A percentile compares a stretch with the other conserved stretches of the same genome.
Evolutionary conservation across 2,113 vertebrate species (phyloP).

Genomic region (Paracanthobrama guichenoti): DNA sequence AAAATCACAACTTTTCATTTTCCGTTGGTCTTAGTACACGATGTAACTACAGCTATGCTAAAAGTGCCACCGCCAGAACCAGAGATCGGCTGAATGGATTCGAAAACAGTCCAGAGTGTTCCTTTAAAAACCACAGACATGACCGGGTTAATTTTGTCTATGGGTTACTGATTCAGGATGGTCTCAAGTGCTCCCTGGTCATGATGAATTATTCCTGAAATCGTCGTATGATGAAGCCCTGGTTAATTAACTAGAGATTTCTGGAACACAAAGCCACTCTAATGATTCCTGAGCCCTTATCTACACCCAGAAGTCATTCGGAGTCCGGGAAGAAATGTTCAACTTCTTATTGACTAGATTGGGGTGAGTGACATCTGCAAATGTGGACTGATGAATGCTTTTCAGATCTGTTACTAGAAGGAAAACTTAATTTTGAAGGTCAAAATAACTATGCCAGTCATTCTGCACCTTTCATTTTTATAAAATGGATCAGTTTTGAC

Average conservation of each 20-base stretch:
- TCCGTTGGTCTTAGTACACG: too few species aligned
- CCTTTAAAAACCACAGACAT: background rate
- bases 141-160: background rate
- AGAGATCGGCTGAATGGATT: too few species aligned
- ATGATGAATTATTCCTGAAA: slow-evolving; percentile 19
- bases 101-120: too few species aligned
- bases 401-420: background rate
- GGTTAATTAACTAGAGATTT: slow-evolving; percentile 26
- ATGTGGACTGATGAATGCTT: background rate
- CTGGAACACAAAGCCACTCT: background rate
- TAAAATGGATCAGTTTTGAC: background rate
- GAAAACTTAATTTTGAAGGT: background rate
- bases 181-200: background rate
- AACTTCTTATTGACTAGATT: background rate
- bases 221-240: background rate
- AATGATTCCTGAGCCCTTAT: slow-evolving; percentile 15
- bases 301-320: slow-evolving; percentile 6
- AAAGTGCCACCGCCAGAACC: too few species aligned
- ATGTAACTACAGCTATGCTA: too few species aligned
- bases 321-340: background rate
- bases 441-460: background rate
- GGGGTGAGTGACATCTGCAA: slow-evolving; percentile 1
- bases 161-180: background rate
- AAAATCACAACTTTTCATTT: too few species aligned
- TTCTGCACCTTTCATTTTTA: background rate